Percentiles rank a stretch among this genome's conserved stretches.
Evolutionary conservation across 1,140 invertebrate genomes (phyloP).

Genomic region (Oryzaephilus surinamensis): DNA sequence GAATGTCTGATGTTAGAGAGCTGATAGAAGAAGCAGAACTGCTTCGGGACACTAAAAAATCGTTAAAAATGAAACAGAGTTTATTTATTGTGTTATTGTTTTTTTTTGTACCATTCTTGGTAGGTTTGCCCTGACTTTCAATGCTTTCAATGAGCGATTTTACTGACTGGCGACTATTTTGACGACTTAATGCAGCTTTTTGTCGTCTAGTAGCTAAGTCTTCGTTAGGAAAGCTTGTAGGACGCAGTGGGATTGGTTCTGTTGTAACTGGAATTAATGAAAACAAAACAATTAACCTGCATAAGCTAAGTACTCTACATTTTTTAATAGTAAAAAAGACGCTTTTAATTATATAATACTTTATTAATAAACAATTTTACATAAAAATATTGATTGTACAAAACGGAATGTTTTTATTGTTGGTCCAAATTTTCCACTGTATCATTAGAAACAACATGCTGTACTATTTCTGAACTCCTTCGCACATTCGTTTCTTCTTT

Average conservation of each 20-base stretch:
- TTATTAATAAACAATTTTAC: too few relatives aligned
- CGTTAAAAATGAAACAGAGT: too few relatives aligned
- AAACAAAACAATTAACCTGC: not conserved
- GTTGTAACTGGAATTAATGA: not conserved
- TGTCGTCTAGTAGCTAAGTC: conserved; percentile 46
- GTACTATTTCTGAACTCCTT: too few relatives aligned
- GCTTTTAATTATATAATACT: too few relatives aligned
- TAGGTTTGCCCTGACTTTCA: conserved; percentile 77
- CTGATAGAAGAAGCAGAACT: conserved; percentile 47
- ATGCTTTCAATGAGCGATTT: conserved; percentile 84
- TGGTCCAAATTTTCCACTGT: too few relatives aligned
- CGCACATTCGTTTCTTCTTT: too few relatives aligned
- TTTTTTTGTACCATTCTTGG: conserved; percentile 56
- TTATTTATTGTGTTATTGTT: conserved; percentile 52
- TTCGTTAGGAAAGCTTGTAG: conserved; percentile 28
- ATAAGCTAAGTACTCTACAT: too few relatives aligned
- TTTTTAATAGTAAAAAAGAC: too few relatives aligned
- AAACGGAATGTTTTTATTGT: too few relatives aligned
- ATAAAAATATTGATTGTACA: too few relatives aligned
- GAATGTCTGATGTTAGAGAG: conserved; percentile 38
- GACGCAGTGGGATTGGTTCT: conserved; percentile 6
- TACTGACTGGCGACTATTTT: conserved; percentile 73
- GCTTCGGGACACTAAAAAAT: conserved; percentile 37
- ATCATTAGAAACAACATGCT: too few relatives aligned
- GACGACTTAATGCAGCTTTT: conserved; percentile 49